These are phyloP conservation scores for Nebria ingens DNA, from an alignment of 1,140 invertebrate genomes.

Conservation along the genomic window DNA sequence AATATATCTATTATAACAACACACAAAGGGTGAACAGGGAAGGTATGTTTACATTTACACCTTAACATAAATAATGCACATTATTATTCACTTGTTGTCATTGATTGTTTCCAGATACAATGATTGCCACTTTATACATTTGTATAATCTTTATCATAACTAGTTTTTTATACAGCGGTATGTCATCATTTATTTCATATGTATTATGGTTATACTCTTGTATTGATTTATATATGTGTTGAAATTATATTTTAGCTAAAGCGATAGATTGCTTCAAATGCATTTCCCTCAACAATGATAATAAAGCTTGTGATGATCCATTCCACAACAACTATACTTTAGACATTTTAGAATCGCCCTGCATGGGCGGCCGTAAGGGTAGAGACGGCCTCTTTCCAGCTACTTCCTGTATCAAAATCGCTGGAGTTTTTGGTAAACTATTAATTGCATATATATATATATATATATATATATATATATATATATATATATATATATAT, in stretches of 20 bases:
- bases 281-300: slow-evolving; percentile 79
- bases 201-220: not conserved
- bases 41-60: no score
- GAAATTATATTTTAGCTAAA: slow-evolving; percentile 31
- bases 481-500: no score
- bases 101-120: no score
- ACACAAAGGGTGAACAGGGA: no score
- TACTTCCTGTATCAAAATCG: slow-evolving; percentile 91
- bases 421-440: slow-evolving; percentile 67
- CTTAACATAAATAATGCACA: no score
- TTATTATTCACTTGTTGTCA: no score
- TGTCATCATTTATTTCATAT: slow-evolving; percentile 1
- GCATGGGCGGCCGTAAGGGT: slow-evolving; percentile 84
- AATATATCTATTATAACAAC: no score
- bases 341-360: slow-evolving; percentile 77
- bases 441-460: not conserved
- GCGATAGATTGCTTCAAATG: slow-evolving; percentile 95
- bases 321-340: slow-evolving; percentile 89
- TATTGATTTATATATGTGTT: not conserved
- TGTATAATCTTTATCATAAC: not conserved
- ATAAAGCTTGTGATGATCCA: slow-evolving; percentile 86
- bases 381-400: slow-evolving; percentile 91
- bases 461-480: no score
- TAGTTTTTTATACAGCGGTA: not conserved
- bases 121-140: not conserved